Evolutionary conservation across 2,113 vertebrate species (phyloP).

Genomic region (Ciconia boyciana): DNA sequence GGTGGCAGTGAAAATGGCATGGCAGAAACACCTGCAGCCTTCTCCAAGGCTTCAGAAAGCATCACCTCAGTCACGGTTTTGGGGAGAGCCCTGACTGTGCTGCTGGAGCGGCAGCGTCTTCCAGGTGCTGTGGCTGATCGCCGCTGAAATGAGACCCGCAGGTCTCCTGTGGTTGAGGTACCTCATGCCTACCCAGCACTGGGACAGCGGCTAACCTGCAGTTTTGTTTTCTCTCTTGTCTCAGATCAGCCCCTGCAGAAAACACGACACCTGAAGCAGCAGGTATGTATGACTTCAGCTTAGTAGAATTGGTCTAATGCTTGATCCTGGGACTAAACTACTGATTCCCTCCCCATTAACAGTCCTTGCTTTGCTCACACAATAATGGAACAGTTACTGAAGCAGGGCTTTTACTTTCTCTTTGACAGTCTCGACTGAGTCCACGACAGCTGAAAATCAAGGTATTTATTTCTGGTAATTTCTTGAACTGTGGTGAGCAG

Average conservation of each 20-base stretch:
- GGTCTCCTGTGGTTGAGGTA: not conserved
- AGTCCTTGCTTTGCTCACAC: not conserved
- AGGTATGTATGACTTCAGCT: not conserved
- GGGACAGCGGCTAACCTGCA: not conserved
- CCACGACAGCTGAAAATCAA: not conserved
- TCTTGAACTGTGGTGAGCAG: not conserved
- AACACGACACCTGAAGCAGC: not conserved
- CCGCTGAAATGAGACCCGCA: fast-evolving
- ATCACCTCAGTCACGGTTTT: too few relatives aligned
- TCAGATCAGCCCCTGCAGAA: not conserved
- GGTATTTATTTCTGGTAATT: not conserved
- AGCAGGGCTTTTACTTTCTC: not conserved
- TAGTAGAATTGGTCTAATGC: too few relatives aligned
- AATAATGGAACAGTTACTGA: not conserved
- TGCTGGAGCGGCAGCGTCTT: not conserved
- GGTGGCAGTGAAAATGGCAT: not conserved
- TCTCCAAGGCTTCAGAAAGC: not conserved
- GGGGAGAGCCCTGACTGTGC: not conserved
- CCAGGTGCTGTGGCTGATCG: fast-evolving
- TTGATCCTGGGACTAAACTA: not conserved
- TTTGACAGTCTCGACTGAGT: fast-evolving
- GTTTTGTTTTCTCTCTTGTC: not conserved
- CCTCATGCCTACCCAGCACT: fast-evolving
- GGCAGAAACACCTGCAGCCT: not conserved
- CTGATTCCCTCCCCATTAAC: not conserved